phyloP scores from a whole-genome alignment of 2,888 invertebrate species.

The Hemithea aestivaria region DNA sequence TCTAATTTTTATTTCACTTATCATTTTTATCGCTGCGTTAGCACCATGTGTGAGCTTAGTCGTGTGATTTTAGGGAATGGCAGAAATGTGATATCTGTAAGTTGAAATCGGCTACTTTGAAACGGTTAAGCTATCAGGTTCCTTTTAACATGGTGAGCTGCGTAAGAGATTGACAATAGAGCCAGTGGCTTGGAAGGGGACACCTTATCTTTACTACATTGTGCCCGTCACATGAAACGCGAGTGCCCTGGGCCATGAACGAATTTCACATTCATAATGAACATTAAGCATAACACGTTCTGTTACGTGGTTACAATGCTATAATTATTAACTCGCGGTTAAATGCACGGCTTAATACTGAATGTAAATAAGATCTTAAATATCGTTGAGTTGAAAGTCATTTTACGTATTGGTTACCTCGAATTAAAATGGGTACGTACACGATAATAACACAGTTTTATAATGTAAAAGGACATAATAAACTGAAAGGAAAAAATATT shows the following conservation, averaged over 20 bases:
- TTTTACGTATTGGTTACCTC: slow-evolving; percentile 35
- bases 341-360: slow-evolving; percentile 34
- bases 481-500: no score
- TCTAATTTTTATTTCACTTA: slow-evolving; percentile 70
- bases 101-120: slow-evolving; percentile 40
- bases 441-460: no score
- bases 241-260: slow-evolving; percentile 61
- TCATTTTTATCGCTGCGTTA: slow-evolving; percentile 50
- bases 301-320: slow-evolving; percentile 31
- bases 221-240: slow-evolving; percentile 72
- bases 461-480: no score
- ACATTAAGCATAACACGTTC: slow-evolving; percentile 51
- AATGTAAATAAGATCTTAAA: slow-evolving; percentile 35
- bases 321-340: slow-evolving; percentile 33
- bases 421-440: slow-evolving; percentile 38
- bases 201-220: slow-evolving; percentile 74
- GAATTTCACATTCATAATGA: slow-evolving; percentile 67
- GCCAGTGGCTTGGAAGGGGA: slow-evolving; percentile 70
- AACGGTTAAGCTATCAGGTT: slow-evolving; percentile 42
- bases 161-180: slow-evolving; percentile 73
- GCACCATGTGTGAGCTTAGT: background rate
- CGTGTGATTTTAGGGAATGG: slow-evolving; percentile 4
- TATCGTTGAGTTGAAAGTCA: slow-evolving; percentile 35
- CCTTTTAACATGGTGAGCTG: slow-evolving; percentile 62
- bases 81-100: slow-evolving; percentile 10